These are phyloP conservation scores for Erythrolamprus reginae DNA, from an alignment of 2,113 vertebrate species.

Conservation along the genomic window DNA sequence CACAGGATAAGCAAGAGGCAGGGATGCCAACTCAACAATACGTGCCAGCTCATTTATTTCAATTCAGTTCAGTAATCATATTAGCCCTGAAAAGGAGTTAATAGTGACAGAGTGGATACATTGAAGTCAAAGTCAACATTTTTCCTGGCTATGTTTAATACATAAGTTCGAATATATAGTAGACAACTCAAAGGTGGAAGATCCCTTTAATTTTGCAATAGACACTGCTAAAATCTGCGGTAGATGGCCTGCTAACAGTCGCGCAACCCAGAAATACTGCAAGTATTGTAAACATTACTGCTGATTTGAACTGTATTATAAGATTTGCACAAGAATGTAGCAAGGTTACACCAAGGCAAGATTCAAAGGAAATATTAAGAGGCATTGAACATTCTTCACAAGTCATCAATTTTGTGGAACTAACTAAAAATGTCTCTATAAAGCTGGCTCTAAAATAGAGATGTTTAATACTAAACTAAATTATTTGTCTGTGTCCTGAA, in stretches of 20 bases:
- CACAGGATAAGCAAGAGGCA: neutral
- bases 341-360: neutral
- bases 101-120: neutral
- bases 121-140: neutral
- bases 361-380: neutral
- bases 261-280: neutral
- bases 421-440: slow-evolving; percentile 17
- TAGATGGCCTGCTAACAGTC: neutral
- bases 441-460: slow-evolving; percentile 31
- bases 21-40: neutral
- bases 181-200: neutral
- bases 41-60: neutral
- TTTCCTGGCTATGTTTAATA: neutral
- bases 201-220: neutral
- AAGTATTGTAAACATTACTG: neutral
- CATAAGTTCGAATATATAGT: neutral
- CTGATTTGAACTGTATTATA: neutral
- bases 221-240: neutral
- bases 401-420: neutral
- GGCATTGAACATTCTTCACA: neutral
- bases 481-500: slow-evolving; percentile 29
- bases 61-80: neutral
- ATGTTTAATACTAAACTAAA: slow-evolving; percentile 43
- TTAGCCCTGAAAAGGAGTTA: neutral
- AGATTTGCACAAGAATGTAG: neutral